Evolutionary conservation across 2,888 invertebrate genomes (phyloP).

Genomic region (Volucella zonaria): DNA sequence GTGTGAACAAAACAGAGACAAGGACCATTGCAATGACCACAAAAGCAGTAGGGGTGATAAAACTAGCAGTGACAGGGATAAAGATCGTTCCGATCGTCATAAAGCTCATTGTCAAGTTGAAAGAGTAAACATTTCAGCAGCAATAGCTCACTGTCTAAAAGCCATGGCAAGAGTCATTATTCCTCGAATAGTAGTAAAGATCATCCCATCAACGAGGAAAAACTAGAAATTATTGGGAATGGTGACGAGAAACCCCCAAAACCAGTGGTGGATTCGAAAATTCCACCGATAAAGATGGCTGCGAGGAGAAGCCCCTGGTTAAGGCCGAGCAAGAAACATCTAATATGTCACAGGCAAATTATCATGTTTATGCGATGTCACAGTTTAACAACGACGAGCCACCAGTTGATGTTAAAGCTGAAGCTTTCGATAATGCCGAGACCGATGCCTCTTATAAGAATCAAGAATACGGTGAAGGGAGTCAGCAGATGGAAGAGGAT

Average conservation of each 20-base stretch:
- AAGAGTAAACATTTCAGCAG: constrained; percentile 83
- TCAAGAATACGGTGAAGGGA: background rate
- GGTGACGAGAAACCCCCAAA: constrained; percentile 74
- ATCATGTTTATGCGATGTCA: constrained; percentile 88
- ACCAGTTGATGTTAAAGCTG: constrained; percentile 79
- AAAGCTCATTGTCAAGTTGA: constrained; percentile 80
- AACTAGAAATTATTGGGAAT: constrained; percentile 75
- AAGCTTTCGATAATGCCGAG: constrained; percentile 77
- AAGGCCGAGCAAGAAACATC: constrained; percentile 79
- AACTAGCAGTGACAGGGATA: constrained; percentile 46
- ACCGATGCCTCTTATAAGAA: constrained; percentile 75
- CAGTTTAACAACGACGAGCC: constrained; percentile 85
- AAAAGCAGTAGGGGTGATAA: constrained; percentile 80
- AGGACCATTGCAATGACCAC: constrained; percentile 80
- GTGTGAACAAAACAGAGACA: constrained; percentile 75
- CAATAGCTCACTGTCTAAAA: constrained; percentile 76
- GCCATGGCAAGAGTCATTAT: constrained; percentile 77
- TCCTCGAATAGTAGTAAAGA: constrained; percentile 77
- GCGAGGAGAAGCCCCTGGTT: constrained; percentile 76
- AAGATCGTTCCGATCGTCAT: constrained; percentile 75
- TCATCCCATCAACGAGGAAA: constrained; percentile 78
- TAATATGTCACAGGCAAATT: constrained; percentile 86
- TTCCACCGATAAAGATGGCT: constrained; percentile 76
- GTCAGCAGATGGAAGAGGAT: constrained; percentile 78
- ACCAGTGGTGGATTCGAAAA: constrained; percentile 77